phyloP scores from a whole-genome alignment of 2,797 vertebrate genomes.

The Pseudopleuronectes americanus region DNA sequence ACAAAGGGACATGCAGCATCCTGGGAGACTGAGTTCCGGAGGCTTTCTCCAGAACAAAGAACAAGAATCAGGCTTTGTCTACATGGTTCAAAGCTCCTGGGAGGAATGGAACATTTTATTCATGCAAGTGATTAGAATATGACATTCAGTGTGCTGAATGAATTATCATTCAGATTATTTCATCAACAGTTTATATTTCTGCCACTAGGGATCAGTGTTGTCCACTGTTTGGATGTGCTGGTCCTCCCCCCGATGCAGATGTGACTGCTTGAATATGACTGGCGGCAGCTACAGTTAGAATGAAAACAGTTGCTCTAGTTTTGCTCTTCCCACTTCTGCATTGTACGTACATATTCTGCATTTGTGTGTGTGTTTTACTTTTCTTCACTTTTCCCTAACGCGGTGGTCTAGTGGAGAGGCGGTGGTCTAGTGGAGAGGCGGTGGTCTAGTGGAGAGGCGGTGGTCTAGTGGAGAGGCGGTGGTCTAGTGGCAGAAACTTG shows the following conservation, averaged over 20 bases:
- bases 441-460: too few relatives aligned
- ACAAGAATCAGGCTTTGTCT: too few relatives aligned
- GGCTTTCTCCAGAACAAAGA: too few relatives aligned
- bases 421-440: too few relatives aligned
- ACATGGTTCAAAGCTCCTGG: too few relatives aligned
- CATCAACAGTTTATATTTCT: not conserved
- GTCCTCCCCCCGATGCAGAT: slow-evolving; percentile 8
- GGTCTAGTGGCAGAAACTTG: too few relatives aligned
- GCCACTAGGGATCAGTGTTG: slow-evolving; percentile 64
- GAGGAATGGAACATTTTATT: too few relatives aligned
- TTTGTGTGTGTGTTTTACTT: not conserved
- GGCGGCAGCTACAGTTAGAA: slow-evolving; percentile 69
- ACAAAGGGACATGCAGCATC: too few relatives aligned
- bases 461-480: too few relatives aligned
- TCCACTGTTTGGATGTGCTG: slow-evolving; percentile 31
- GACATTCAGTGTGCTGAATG: not conserved
- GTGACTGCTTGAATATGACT: slow-evolving; percentile 51
- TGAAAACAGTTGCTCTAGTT: slow-evolving; percentile 62
- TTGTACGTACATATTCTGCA: not conserved
- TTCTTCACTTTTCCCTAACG: slow-evolving; percentile 8
- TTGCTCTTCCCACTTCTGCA: slow-evolving; percentile 7
- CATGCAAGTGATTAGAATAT: too few relatives aligned
- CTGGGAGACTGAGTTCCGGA: too few relatives aligned
- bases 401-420: too few relatives aligned
- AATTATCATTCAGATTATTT: not conserved